Evolutionary conservation across 2,113 vertebrate species (phyloP), one percentile per base, ranked within the genome.

Genomic region (Tyrannus savana): DNA sequence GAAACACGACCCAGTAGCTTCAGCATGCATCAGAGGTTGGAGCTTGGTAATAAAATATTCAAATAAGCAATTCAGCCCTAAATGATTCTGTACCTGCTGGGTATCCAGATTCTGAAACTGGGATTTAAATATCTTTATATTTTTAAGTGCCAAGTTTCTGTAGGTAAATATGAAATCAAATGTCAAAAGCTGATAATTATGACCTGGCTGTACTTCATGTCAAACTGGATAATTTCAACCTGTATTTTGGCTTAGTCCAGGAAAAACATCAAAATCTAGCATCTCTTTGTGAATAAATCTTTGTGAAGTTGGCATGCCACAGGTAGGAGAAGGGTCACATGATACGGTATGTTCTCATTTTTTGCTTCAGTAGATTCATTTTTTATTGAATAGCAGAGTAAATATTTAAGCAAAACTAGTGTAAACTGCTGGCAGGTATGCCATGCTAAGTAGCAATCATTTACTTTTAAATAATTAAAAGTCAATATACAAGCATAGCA

Each of bases 381-480:
- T 94, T 97, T 96, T 96, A 96, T 96, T 95, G 88, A 97, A 94
- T 93, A 92, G 84, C 89, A 92, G 67, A 97, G 96, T 95, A 86
- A 95, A 68, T 91, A 96, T 96, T 96, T 95, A 95, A 97, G 93
- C 85, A 95, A 96, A 95, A 89, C 88, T 87, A 89, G 79, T 87
- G 79, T 86, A 97, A 92, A 97, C 84, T 92, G 71, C 95, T 97
- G 96, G 93, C 92, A 97, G 97, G 92, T 96, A 89, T 93, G 94
- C 96, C 78, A 94, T 95, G 85, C 89, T 97, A 90, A 96, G 85
- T 92, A 95, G 95, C 92, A 92, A 91, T 87, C 95, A 96, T 94
- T 97, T 97, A 93, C 91, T 97, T 96, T 97, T 96, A 97, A 97
- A 97, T 96, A 97, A 97, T 91, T 95, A 94, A 95, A 97, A 97